Evolutionary conservation across 1,140 invertebrate genomes (phyloP).

Genomic region (Lucilia cuprina): DNA sequence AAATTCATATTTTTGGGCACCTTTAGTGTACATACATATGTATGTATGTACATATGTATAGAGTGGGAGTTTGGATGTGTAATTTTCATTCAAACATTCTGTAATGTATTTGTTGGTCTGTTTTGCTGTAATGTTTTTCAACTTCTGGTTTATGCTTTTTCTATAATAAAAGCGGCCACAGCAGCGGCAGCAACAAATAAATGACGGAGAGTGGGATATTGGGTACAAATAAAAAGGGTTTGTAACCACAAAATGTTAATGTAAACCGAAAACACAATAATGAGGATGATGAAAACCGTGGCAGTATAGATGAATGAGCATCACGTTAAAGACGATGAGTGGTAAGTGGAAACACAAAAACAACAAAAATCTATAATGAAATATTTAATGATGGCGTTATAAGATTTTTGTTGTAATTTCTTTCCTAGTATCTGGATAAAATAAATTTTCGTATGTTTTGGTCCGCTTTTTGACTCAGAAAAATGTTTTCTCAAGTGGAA

Average conservation of each 20-base stretch:
- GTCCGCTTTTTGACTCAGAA: neutral
- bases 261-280: slow-evolving; percentile 39
- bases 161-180: neutral
- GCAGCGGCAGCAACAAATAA: neutral
- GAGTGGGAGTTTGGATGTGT: too few species aligned
- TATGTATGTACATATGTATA: too few species aligned
- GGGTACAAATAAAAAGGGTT: neutral
- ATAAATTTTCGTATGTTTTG: neutral
- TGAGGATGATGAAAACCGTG: slow-evolving; percentile 43
- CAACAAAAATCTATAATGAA: neutral
- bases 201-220: neutral
- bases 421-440: neutral
- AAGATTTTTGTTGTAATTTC: neutral
- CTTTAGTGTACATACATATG: too few species aligned
- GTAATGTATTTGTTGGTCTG: neutral
- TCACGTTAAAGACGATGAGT: slow-evolving; percentile 18
- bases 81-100: too few species aligned
- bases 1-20: too few species aligned
- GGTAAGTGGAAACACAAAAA: neutral
- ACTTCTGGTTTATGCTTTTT: neutral
- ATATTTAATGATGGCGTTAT: neutral
- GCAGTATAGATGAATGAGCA: slow-evolving; percentile 17
- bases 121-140: neutral
- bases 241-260: slow-evolving; percentile 9
- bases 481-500: slow-evolving; percentile 51